Conservation (phyloP, 2,888 invertebrate genomes). For the Euzophera pinguis region DNA sequence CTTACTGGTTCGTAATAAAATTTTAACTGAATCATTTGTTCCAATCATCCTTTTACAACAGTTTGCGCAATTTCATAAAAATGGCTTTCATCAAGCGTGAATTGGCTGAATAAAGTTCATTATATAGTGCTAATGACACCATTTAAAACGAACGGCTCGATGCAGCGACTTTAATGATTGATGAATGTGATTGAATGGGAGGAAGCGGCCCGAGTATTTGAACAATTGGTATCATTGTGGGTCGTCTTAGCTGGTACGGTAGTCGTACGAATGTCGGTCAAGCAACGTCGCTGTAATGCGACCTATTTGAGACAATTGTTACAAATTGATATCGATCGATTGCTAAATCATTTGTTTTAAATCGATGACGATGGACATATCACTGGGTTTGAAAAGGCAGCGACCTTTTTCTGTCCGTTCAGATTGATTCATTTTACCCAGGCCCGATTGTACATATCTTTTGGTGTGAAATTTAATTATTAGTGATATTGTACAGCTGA, state of each 20-base stretch:
- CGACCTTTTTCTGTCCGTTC: too few species aligned
- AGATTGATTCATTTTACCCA: too few species aligned
- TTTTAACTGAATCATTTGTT: neutral
- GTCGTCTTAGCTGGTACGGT: constrained; percentile 28
- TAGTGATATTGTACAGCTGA: too few species aligned
- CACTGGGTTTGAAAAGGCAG: too few species aligned
- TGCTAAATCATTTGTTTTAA: constrained; percentile 22
- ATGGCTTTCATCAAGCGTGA: neutral
- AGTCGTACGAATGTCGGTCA: constrained; percentile 39
- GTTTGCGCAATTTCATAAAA: neutral
- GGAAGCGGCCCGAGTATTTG: constrained; percentile 35
- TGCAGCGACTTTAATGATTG: constrained; percentile 26
- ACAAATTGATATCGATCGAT: constrained; percentile 51
- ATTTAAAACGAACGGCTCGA: constrained; percentile 22
- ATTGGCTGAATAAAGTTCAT: constrained; percentile 9
- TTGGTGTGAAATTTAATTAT: too few species aligned
- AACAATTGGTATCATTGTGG: constrained; percentile 47
- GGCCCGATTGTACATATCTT: too few species aligned
- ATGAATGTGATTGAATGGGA: constrained; percentile 40
- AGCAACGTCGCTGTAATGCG: constrained; percentile 36
- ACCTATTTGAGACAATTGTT: constrained; percentile 52
- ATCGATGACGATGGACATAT: neutral
- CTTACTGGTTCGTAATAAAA: neutral
- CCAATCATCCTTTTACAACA: constrained; percentile 1
- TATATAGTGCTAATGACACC: constrained; percentile 22